Evolutionary conservation across 2,113 vertebrate genomes (phyloP).

Genomic region (Tilapia sparmanii): DNA sequence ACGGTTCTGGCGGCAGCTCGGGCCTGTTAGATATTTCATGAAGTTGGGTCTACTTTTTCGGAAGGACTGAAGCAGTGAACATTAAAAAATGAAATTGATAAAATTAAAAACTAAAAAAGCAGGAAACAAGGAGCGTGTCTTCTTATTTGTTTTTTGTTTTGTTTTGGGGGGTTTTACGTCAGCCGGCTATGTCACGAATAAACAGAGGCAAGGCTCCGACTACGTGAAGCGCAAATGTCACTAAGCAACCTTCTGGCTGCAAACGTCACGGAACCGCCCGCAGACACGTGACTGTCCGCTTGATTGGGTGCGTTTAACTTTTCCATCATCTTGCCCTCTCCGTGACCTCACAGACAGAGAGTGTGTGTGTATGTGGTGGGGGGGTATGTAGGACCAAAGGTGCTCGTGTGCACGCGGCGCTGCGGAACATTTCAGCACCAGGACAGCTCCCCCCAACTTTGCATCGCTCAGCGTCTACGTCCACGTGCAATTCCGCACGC

Average conservation of each 20-base stretch:
- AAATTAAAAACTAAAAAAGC: neutral
- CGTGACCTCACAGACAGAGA: neutral
- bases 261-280: neutral
- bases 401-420: neutral
- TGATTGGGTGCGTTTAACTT: neutral
- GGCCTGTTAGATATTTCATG: conserved; percentile 9
- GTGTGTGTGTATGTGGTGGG: neutral
- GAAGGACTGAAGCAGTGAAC: neutral
- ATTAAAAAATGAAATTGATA: neutral
- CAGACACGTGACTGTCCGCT: neutral
- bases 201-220: neutral
- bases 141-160: neutral
- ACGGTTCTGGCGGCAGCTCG: neutral
- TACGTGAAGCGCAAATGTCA: neutral
- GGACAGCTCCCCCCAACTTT: neutral
- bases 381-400: neutral
- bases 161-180: no score
- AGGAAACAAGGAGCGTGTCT: neutral
- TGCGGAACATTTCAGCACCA: conserved; percentile 2
- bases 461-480: neutral
- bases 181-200: neutral
- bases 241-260: neutral
- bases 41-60: neutral
- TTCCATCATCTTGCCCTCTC: neutral
- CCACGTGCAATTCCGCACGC: neutral